Evolutionary conservation across 92 coral and sea anemone genomes (phyloP), one percentile per base, ranked within the genome.

Genomic region (Virgularia gustaviana): DNA sequence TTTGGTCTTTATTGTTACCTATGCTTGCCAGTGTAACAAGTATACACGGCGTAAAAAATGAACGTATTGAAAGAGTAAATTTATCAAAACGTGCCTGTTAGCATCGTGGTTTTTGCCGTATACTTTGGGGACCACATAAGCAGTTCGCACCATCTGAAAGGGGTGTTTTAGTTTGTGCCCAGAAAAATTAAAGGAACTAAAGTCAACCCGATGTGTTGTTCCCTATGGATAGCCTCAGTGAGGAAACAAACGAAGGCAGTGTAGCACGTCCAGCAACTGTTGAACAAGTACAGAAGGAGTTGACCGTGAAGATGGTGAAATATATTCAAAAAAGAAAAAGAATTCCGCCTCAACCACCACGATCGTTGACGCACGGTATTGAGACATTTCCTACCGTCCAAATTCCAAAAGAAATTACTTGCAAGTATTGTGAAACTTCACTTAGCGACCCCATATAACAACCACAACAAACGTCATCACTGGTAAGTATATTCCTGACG

Each of bases 341-440:
- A 47, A 76, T 76, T 29, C 78, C 81, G 36, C 57, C 57, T 39
- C 20, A 67, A 20, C 75, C 49, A n/a, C 75, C 75, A 38, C 9
- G 43, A 45, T 12, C 29, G 13, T 55, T 28, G 30, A 6, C 32
- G 12, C 38, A 38, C 23, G 38, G 42, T 10, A 9, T 6, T 28
- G 36, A 56, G 0, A 15, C 13, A 32, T 61, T 73, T 12, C 79
- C 79, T 36, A 54, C 71, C 28, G 72, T 29, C 0, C 18, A 56
- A 7, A 33, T 38, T 2, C 79, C 79, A 16, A 47, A 27, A 19
- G 79, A 73, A 57, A 36, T 16, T 3, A 38, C 56, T 15, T 73
- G 79, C 38, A 9, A 38, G 5, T 13, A 18, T 3, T 76, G 73
- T 63, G 55, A 49, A n/a, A 35, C 30, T 22, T 16, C 70, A 23